These are phyloP conservation scores for Drosophila setosimentum DNA, from an alignment of 2,888 invertebrate species.

Conservation along the genomic window DNA sequence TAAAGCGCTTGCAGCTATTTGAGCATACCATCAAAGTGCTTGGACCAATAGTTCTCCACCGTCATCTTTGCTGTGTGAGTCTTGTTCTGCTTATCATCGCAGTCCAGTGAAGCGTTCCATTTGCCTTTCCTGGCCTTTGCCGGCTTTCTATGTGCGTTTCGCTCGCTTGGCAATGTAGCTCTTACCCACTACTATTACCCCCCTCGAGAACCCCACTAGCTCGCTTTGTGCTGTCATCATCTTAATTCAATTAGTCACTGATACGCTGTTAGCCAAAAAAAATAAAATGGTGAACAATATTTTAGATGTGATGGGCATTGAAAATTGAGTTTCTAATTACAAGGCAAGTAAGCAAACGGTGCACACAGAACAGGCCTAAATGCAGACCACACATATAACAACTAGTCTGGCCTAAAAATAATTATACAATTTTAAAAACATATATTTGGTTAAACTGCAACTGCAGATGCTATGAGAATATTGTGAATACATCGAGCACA, in stretches of 20 bases:
- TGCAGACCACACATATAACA: neutral
- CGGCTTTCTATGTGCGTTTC: conserved; percentile 46
- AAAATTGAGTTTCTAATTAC: conserved; percentile 56
- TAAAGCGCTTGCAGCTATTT: conserved; percentile 73
- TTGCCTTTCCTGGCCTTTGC: conserved; percentile 21
- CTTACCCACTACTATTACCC: neutral
- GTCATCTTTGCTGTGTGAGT: conserved; percentile 48
- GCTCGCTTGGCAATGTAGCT: conserved; percentile 25
- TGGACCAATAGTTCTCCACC: conserved; percentile 52
- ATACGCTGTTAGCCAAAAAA: neutral
- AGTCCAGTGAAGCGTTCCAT: conserved; percentile 44
- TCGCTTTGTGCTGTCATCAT: conserved; percentile 36
- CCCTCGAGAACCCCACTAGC: neutral
- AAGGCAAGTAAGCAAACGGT: conserved; percentile 17
- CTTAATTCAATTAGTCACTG: conserved; percentile 8
- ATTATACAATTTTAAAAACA: neutral
- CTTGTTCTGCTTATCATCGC: conserved; percentile 69
- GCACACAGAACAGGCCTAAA: neutral
- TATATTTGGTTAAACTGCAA: neutral
- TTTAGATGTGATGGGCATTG: conserved; percentile 21
- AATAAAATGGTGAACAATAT: conserved; percentile 65
- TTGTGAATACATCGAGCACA: neutral
- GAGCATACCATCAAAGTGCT: conserved; percentile 16
- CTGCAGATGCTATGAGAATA: neutral
- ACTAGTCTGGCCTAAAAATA: neutral